These are phyloP conservation scores for Scrobipalpa atriplicella DNA, from an alignment of 2,888 invertebrate genomes.

Conservation along the genomic window DNA sequence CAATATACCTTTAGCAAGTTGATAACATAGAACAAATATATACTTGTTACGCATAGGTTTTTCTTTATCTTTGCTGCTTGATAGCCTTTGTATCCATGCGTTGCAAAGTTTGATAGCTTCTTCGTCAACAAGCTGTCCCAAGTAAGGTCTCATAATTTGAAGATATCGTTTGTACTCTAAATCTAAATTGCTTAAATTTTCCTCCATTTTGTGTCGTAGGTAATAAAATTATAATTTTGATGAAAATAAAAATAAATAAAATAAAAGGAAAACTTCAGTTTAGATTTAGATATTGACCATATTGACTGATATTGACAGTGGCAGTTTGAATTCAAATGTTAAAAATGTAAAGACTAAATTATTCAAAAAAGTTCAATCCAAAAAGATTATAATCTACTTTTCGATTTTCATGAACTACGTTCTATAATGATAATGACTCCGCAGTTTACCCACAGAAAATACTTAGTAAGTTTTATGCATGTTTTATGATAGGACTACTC, in stretches of 20 bases:
- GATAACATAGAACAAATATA: constrained; percentile 65
- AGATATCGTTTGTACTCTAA: constrained; percentile 67
- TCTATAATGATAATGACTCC: too few species aligned
- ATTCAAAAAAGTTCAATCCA: too few species aligned
- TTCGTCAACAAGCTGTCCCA: constrained; percentile 57
- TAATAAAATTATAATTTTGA: neutral
- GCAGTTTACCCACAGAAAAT: too few species aligned
- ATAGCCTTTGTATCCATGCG: constrained; percentile 69
- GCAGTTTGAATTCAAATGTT: too few species aligned
- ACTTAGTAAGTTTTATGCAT: too few species aligned
- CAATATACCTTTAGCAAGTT: constrained; percentile 63
- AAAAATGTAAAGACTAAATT: too few species aligned
- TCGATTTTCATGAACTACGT: too few species aligned
- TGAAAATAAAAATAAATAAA: constrained; percentile 1
- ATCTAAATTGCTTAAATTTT: constrained; percentile 50
- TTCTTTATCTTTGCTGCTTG: constrained; percentile 55
- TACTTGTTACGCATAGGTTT: constrained; percentile 67
- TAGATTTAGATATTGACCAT: too few species aligned
- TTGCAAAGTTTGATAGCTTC: constrained; percentile 62
- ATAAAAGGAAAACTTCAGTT: neutral
- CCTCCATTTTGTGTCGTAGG: neutral
- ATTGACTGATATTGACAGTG: too few species aligned
- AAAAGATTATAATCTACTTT: too few species aligned
- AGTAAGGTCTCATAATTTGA: constrained; percentile 65
- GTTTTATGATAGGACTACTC: too few species aligned